Base-by-base conservation (phyloP, 2,797 vertebrate genomes). In the Lepus townsendii region DNA sequence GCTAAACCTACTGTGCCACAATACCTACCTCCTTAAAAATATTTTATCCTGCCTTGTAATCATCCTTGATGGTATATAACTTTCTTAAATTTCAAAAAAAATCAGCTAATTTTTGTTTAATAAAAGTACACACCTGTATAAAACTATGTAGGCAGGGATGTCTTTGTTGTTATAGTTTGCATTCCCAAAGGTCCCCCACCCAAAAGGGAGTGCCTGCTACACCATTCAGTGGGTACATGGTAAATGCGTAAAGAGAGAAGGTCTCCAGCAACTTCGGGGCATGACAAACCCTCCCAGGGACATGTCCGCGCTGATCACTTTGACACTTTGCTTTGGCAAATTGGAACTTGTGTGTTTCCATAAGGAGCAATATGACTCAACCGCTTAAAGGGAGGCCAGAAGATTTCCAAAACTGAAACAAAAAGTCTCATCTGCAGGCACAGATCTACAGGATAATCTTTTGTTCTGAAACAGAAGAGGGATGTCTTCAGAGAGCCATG, bases 321-420 rank as follows among this genome's bases (percentile, higher is more conserved):
- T 76, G 30, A 87, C 27, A 78, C 57, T 86, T 80, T 27, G 76
- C 78, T 90, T 88, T 91, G 68, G 68, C 94, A 93, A 77, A 87
- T 57, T 75, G 71, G 26, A 95, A 84, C 94, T 87, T 93, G 76
- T 66, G 42, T 85, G n/a, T 82, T 91, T 95, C 42, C 68, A 93
- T 90, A 95, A 73, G 27, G 77, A 91, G 78, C 26, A 89, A 66
- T 60, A 54, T 27, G 20, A 91, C 75, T 91, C 80, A 93, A 20
- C 69, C 10, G 32, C 89, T 84, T 71, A 76, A 86, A 95, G 3
- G 50, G 35, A 83, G 60, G 50, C 69, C 26, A 93, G 82, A 93
- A 54, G 38, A 63, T 69, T 50, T 93, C 57, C 30, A 47, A 94
- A 93, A 82, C 24, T 27, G 69, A 96, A 71, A 87, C 66, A 91